Percentiles rank a stretch among this genome's conserved stretches.
These are phyloP conservation scores for Candidula unifasciata DNA, from an alignment of 2,888 invertebrate genomes.

Conservation along the genomic window DNA sequence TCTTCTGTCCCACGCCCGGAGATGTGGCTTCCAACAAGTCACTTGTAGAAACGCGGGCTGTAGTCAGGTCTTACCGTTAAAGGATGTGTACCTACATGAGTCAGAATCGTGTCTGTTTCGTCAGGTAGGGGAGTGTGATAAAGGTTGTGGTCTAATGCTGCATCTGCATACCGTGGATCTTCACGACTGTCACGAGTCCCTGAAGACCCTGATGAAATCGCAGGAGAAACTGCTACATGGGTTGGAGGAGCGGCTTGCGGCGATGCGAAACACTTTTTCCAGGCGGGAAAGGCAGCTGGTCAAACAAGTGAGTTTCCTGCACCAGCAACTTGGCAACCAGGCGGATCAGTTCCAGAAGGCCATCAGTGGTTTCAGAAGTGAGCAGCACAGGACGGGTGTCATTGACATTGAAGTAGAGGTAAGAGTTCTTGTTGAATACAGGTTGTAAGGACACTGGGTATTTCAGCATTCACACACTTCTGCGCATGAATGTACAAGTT, in stretches of 20 bases:
- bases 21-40: slow-evolving; percentile 61
- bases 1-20: slow-evolving; percentile 59
- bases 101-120: slow-evolving; percentile 60
- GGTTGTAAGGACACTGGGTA: not conserved
- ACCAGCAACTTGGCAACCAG: slow-evolving; percentile 63
- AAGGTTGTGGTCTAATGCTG: slow-evolving; percentile 65
- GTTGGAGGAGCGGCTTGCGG: slow-evolving; percentile 60
- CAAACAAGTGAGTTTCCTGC: slow-evolving; percentile 59
- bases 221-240: slow-evolving; percentile 60
- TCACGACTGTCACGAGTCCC: slow-evolving; percentile 64
- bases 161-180: slow-evolving; percentile 52
- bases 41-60: slow-evolving; percentile 65
- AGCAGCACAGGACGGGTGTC: not conserved
- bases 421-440: not conserved
- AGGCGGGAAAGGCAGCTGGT: slow-evolving; percentile 63
- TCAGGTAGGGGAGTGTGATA: slow-evolving; percentile 64
- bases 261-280: slow-evolving; percentile 56
- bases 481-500: no score
- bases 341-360: slow-evolving; percentile 60
- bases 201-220: slow-evolving; percentile 58
- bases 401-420: not conserved
- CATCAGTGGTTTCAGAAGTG: slow-evolving; percentile 9
- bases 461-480: no score
- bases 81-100: slow-evolving; percentile 61
- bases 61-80: slow-evolving; percentile 52